Percentiles rank a stretch among this genome's conserved stretches.
Evolutionary conservation across 2,888 invertebrate species (phyloP).

Genomic region (Cylloceria caligata): DNA sequence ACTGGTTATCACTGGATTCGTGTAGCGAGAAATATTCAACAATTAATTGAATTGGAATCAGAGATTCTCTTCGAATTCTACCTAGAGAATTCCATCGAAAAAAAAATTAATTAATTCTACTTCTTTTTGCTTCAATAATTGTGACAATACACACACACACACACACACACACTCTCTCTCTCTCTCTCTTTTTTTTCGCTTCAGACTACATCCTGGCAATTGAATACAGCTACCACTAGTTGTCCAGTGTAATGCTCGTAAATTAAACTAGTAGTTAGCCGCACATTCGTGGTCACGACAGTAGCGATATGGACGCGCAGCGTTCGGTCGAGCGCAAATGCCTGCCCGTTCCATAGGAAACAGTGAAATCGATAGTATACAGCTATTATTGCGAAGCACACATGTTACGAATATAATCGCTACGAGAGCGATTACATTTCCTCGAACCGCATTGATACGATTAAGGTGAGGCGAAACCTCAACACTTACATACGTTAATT

Average conservation of each 20-base stretch:
- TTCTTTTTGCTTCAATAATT: neutral
- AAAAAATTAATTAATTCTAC: neutral
- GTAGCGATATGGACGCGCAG: conserved; percentile 41
- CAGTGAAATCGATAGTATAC: conserved; percentile 59
- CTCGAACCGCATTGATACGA: conserved; percentile 52
- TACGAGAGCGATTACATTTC: conserved; percentile 39
- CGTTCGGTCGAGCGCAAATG: conserved; percentile 30
- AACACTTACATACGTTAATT: too few relatives aligned
- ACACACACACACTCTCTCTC: too few relatives aligned
- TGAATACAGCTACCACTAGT: conserved; percentile 52
- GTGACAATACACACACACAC: too few relatives aligned
- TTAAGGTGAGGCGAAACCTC: too few relatives aligned
- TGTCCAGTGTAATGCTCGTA: conserved; percentile 58
- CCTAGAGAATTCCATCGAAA: too few relatives aligned
- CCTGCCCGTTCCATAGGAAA: conserved; percentile 30
- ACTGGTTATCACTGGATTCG: neutral
- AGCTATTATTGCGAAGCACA: conserved; percentile 59
- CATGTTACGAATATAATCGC: too few relatives aligned
- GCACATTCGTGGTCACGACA: conserved; percentile 56
- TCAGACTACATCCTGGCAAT: conserved; percentile 24
- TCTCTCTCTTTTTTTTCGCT: neutral
- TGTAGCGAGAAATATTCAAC: neutral
- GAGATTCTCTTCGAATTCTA: too few relatives aligned
- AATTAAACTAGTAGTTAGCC: conserved; percentile 55
- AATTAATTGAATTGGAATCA: too few relatives aligned